Evolutionary conservation across 2,888 invertebrate genomes (phyloP), one percentile per base, ranked within the genome.

Genomic region (Meta bourneti): DNA sequence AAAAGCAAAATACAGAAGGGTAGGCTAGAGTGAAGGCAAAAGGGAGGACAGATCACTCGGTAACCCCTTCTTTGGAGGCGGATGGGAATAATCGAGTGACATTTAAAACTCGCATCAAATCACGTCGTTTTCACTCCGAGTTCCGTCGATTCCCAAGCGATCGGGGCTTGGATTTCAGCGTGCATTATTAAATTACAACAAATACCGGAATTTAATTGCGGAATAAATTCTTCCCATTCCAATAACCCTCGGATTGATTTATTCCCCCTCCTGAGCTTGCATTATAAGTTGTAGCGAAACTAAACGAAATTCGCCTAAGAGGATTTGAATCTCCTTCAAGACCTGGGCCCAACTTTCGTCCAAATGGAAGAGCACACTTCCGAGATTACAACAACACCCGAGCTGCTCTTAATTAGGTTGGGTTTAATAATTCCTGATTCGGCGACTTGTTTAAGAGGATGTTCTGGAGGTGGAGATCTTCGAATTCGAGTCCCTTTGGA

Each of bases 381-480:
- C 83, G 20, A 70, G 90, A 90, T 90, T 90, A 90, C 84, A 90
- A 90, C 84, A 90, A 90, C 90, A 90, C 48, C 13, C 13, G 16
- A 49, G 61, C n/a, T 16, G 13, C 49, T 54, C 69, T 72, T 90
- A 84, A 90, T 90, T 84, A 90, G 52, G 74, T 90, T 90, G 52
- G 72, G 80, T 11, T 89, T 48, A 54, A 84, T 89, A 79, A 83
- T 70, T 69, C 82, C 90, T 61, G 34, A 51, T 34, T 20, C 11
- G 51, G 72, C 0, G 70, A 77, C 52, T 20, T 70, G 19, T 72
- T 90, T 84, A 90, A 83, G 84, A 69, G 78, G 75, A 72, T 75
- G 70, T 77, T 51, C 61, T 5, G 74, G 54, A 11, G 7, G 72
- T 16, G 71, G 70, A 34, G 34, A 34, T 34, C 34, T 77, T 77